Evolutionary conservation across 2,113 vertebrate species (phyloP), one percentile per base, ranked within the genome.

Genomic region (Tragelaphus strepsiceros): DNA sequence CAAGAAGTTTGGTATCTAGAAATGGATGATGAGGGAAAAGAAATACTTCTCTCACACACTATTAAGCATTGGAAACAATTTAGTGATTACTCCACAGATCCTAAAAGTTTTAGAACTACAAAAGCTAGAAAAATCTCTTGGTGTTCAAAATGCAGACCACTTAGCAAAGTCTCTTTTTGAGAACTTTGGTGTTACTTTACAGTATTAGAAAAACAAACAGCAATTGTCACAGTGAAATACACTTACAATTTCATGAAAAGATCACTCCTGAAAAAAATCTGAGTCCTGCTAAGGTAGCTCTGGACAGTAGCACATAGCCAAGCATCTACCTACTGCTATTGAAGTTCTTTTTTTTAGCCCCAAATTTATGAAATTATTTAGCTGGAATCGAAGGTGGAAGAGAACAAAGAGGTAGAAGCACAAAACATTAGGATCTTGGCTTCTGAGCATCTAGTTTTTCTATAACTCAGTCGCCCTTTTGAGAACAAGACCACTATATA

Each of bases 1-100:
- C 54, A 32, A 95, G 64, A 93, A 86, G 86, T 77, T 53, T 82
- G 46, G 86, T 61, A 53, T 86, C 35, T 51, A 83, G 94, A 88
- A 61, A 90, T 90, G 64, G 53, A 88, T 96, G 49, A 17, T 32
- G 43, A 28, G 35, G 51, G 35, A 94, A 94, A 30, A 64, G 15
- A 96, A 95, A 62, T 78, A 28, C n/a, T 80, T 87, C 21, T 53
- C 51, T 80, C 53, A 49, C 15, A 71, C 43, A 24, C 96, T 67
- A 85, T 56, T 58, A 90, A 88, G 5, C 62, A 82, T 8, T 88
- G 58, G 46, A 56, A 85, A 67, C 59, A 92, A 62, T 91, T 30
- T 61, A 30, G 6, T 53, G 26, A 22, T 96, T 24, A 32, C 59
- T 86, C n/a, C 77, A 62, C 74, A 58, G 59, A 67, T 85, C 15